Conservation (phyloP, 2,888 invertebrate genomes). For the Craniophora ligustri region DNA sequence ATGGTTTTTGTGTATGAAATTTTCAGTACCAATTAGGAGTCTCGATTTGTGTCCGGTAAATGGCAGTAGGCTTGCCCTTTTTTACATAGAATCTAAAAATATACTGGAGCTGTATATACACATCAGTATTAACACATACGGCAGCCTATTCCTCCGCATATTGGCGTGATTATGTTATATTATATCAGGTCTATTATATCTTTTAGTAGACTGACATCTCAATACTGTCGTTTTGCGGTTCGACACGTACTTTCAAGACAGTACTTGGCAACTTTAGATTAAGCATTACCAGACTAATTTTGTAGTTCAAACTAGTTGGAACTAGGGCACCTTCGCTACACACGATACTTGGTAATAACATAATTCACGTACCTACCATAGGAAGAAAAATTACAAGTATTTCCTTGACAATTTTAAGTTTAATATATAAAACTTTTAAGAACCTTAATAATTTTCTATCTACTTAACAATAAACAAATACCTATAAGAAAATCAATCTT, state of each 20-base stretch:
- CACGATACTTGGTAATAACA: conserved; percentile 27
- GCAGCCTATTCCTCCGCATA: too few species aligned
- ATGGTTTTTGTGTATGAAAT: too few species aligned
- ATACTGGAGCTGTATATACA: too few species aligned
- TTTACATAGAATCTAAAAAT: too few species aligned
- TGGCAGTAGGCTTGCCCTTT: too few species aligned
- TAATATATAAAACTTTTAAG: too few species aligned
- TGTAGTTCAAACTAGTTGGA: conserved; percentile 44
- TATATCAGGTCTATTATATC: conserved; percentile 2
- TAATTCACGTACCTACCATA: conserved; percentile 34
- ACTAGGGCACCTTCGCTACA: conserved; percentile 48
- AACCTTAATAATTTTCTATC: too few species aligned
- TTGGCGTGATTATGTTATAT: not conserved
- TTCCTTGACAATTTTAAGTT: conserved; percentile 21
- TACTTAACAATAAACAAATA: too few species aligned
- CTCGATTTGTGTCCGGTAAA: too few species aligned
- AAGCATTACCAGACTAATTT: conserved; percentile 44
- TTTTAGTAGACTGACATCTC: not conserved
- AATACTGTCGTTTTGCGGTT: conserved; percentile 24
- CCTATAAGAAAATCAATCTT: too few species aligned
- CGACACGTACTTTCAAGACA: conserved; percentile 26
- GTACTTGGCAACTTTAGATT: conserved; percentile 40
- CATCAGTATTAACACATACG: too few species aligned
- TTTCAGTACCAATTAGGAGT: too few species aligned
- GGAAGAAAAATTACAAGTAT: conserved; percentile 28